Base-by-base conservation (phyloP, 2,113 vertebrate genomes). In the Apodemus sylvaticus region DNA sequence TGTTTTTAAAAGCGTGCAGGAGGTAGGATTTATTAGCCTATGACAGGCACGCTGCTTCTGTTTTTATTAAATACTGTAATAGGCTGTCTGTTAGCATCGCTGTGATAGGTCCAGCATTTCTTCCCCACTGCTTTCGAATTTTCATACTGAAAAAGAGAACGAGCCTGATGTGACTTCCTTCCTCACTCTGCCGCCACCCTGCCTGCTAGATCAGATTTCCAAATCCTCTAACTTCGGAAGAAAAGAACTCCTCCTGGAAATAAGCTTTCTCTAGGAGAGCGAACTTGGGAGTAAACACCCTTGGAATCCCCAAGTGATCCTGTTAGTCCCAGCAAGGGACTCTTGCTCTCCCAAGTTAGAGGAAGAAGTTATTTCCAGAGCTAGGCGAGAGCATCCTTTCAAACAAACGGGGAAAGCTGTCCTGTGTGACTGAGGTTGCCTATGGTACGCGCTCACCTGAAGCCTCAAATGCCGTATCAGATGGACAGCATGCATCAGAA, bases 1-100 rank as follows among this genome's bases (percentile, higher is more conserved):
- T 89, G 98, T 98, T 98, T 98, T 97, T 82, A 97, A 85, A 97
- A 98, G 97, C 97, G 92, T 26, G 98, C 97, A 91, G 92, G 97
- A 97, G 26, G 96, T 70, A 31, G 96, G 96, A 97, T 97, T 98
- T 95, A 93, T 97, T 96, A 97, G 96, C 98, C 98, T 98, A 96
- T 96, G 98, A 95, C 93, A 97, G 98, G 92, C 97, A 53, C 94
- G 97, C 98, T 95, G 29, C 97, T 98, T 97, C 98, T 98, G 98
- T 98, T 96, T 97, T 96, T 97, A 97, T 97, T 98, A 98, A 98
- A 97, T 86, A 98, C 98, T 93, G 94, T 96, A 97, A 98, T 82
- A 98, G 98, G 97, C 94, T 97, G 98, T 97, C 98, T 98, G 97
- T 88, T 97, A 95, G 97, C 96, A 97, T 97, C 31, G 98, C 98